Base-by-base conservation (phyloP, 2,113 vertebrate species). In the Hemichromis elongatus region DNA sequence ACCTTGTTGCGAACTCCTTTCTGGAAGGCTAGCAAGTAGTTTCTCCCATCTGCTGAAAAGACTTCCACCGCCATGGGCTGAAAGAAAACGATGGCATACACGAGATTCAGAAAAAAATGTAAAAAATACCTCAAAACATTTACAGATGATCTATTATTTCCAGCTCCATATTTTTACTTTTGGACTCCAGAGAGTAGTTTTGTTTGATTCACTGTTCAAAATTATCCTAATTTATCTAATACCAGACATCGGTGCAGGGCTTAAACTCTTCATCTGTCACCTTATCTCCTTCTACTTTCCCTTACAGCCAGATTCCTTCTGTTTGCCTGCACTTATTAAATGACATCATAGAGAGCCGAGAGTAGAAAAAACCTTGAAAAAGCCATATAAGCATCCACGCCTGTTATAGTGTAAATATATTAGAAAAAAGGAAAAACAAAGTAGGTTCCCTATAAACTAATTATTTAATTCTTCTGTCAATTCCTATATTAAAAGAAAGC, bases 1-100 rank as follows among this genome's bases (percentile, higher is more conserved):
- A 99, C 99, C 96, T 99, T 99, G 95, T 99, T 99, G 89, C 98
- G 96, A 73, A 99, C 96, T 68, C 99, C 99, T 90, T 99, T 99
- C 91, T 99, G 98, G 94, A 99, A 99, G 80, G 98, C 97, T 28
- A 99, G 92, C 89, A 99, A 95, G 91, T 99, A 99, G 96, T 99
- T 99, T 66, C 99, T 96, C 70, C 99, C 99, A 0, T 99, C 99
- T n/a, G 97, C 98, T 40, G 99, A 99, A 95, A 99, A 99, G 78
- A 99, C 99, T 93, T 99, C 99, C 63, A 98, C 96, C 28, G 99
- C 99, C 94, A 99, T 99, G 40, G 98, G 99, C 98, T 99, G 86
- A 68, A 86, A 82, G 26, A 66, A 40, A 37, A 85, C 1, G 1
- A 50, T 1, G 0, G 6, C 14, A 53, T 2, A 28, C 10, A 77